phyloP scores from a whole-genome alignment of 2,888 invertebrate species.

The Tetheella fluctuosa region DNA sequence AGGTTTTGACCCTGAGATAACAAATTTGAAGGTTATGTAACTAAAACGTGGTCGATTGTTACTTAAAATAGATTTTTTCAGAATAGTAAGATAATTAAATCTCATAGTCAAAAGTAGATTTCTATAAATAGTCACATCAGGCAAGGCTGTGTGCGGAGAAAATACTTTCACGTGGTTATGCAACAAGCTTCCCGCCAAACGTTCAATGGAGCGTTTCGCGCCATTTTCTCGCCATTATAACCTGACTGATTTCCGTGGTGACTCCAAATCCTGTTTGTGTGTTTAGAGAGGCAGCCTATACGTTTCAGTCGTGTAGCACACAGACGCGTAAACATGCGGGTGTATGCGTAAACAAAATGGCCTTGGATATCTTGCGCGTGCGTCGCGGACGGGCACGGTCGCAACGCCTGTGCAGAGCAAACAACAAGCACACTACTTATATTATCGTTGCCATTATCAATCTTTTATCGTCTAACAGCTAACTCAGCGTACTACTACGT shows the following conservation, averaged over 20 bases:
- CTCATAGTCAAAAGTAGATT: conserved; percentile 17
- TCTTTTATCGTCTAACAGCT: conserved; percentile 57
- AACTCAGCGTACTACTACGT: conserved; percentile 36
- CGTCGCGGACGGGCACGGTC: conserved; percentile 43
- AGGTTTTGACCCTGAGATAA: conserved; percentile 20
- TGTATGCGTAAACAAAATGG: conserved; percentile 76
- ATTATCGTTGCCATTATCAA: conserved; percentile 63
- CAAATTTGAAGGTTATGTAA: conserved; percentile 26
- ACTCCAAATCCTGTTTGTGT: conserved; percentile 35
- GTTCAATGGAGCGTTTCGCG: conserved; percentile 79
- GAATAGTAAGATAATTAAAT: conserved; percentile 8
- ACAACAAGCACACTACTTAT: conserved; percentile 53
- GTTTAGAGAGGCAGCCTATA: conserved; percentile 41
- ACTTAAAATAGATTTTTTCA: conserved; percentile 7
- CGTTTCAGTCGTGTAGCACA: conserved; percentile 53
- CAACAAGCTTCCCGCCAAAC: conserved; percentile 75
- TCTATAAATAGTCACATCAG: conserved; percentile 22
- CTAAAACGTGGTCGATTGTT: conserved; percentile 29
- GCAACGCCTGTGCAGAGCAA: conserved; percentile 49
- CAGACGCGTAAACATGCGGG: conserved; percentile 69
- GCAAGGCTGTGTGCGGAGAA: conserved; percentile 31
- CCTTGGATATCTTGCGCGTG: conserved; percentile 72
- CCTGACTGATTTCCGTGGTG: conserved; percentile 55
- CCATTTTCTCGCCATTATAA: conserved; percentile 64
- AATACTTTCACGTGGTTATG: conserved; percentile 72